Evolutionary conservation across 53 echinoderm and acorn worm species (phyloP), one percentile per base, ranked within the genome.

Genomic region (Zoroaster sp.): DNA sequence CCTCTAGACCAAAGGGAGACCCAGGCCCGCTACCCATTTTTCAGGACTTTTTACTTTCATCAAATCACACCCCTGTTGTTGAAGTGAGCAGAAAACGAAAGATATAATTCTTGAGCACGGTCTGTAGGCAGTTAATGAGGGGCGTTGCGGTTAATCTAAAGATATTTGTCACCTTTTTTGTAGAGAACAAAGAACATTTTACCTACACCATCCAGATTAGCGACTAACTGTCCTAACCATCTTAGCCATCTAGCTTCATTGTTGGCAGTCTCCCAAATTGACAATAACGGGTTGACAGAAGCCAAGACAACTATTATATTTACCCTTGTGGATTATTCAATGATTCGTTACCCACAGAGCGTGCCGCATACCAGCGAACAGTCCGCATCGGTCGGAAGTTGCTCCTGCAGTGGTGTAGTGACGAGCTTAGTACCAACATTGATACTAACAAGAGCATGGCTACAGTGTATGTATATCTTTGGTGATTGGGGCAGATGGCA

Each of bases 321-420:
- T n/a, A n/a, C n/a, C n/a, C n/a, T n/a, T n/a, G n/a, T n/a, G n/a
- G n/a, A n/a, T n/a, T n/a, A n/a, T n/a, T n/a, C n/a, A n/a, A n/a
- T 25, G 34, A 8, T 25, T 85, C 43, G 74, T 73, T 34, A 3
- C 30, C n/a, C 7, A 45, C 91, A 96, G 96, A 96, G 10, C 74
- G 78, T 20, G 90, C 94, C 4, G 49, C 81, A 0, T 69, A 87
- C 55, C 93, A 94, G 69, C 91, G 94, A 42, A 96, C 96, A 21
- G 91, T 96, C 6, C 69, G 96, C 38, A 91, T 87, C 49, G 96
- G 96, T 40, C 91, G 93, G 55, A 89, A 94, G 79, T 55, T 87
- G 30, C 87, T 96, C 40, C 51, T 94, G n/a, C 93, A 96, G 38
- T 94, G 94, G 94, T 96, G 94, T 78, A 23, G 68, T 13, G 88